Evolutionary conservation across 2,888 invertebrate species (phyloP).

Genomic region (Microdon myrmicae): DNA sequence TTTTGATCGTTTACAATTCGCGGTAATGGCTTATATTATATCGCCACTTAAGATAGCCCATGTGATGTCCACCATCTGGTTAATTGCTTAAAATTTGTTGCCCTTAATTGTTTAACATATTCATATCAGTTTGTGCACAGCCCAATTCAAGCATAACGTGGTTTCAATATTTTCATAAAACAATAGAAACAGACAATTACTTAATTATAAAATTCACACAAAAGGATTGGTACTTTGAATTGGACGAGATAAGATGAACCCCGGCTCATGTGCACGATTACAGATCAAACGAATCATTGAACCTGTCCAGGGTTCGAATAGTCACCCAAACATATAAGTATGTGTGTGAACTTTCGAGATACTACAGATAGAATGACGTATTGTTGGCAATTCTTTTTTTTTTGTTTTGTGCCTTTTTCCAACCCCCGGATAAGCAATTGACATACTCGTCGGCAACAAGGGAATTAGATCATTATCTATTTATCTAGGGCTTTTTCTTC

Average conservation of each 20-base stretch:
- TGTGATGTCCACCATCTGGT: constrained; percentile 35
- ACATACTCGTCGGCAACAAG: constrained; percentile 24
- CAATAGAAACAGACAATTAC: too few species aligned
- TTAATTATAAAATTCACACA: too few species aligned
- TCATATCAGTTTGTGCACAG: too few species aligned
- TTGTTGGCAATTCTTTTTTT: too few species aligned
- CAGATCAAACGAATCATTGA: constrained; percentile 49
- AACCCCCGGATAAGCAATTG: constrained; percentile 32
- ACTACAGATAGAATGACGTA: constrained; percentile 27
- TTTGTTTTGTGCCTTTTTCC: too few species aligned
- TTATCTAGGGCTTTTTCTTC: constrained; percentile 47
- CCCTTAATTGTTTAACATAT: constrained; percentile 18
- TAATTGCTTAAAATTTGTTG: constrained; percentile 44
- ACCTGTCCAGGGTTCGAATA: constrained; percentile 40
- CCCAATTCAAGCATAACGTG: too few species aligned
- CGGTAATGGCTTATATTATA: constrained; percentile 40
- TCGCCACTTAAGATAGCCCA: constrained; percentile 45
- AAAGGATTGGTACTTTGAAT: too few species aligned
- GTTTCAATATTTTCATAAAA: too few species aligned
- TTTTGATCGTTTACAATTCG: constrained; percentile 51
- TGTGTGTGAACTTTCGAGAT: constrained; percentile 27
- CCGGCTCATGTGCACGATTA: constrained; percentile 26
- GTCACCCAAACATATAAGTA: constrained; percentile 23
- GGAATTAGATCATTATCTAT: constrained; percentile 48
- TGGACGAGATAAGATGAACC: constrained; percentile 18